These are phyloP conservation scores for Panthera uncia DNA, from an alignment of 2,113 vertebrate genomes.

Conservation along the genomic window DNA sequence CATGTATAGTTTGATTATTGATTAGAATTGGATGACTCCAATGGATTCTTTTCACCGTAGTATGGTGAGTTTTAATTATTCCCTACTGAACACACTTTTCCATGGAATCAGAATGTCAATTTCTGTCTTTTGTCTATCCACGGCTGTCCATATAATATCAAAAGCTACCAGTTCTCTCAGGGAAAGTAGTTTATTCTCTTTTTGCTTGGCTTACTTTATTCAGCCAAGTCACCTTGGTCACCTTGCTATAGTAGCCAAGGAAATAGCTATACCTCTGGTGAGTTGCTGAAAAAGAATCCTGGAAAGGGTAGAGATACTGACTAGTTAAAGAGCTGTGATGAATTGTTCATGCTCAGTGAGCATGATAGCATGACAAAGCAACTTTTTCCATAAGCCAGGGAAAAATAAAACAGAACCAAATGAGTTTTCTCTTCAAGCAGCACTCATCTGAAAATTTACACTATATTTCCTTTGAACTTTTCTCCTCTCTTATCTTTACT, in stretches of 20 bases:
- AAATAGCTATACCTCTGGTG: neutral
- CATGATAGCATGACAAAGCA: neutral
- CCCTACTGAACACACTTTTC: neutral
- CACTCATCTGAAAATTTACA: neutral
- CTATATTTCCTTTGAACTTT: neutral
- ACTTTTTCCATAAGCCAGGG: neutral
- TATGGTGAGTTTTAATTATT: neutral
- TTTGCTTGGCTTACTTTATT: neutral
- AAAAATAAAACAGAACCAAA: neutral
- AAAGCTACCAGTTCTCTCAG: neutral
- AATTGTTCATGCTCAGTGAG: neutral
- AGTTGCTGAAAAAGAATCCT: neutral
- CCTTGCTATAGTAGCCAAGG: neutral
- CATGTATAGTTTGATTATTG: neutral
- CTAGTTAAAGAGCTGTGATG: neutral
- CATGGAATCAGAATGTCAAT: neutral
- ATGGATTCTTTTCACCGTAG: neutral
- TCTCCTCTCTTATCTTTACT: neutral
- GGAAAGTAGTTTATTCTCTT: neutral
- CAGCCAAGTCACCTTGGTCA: neutral
- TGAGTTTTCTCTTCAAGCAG: neutral
- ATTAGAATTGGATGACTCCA: neutral
- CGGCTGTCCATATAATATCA: neutral
- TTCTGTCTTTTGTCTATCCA: neutral
- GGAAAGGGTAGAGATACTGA: neutral